Evolutionary conservation across 2,113 vertebrate species (phyloP), one percentile per base, ranked within the genome.

Genomic region (Setophaga petechia): DNA sequence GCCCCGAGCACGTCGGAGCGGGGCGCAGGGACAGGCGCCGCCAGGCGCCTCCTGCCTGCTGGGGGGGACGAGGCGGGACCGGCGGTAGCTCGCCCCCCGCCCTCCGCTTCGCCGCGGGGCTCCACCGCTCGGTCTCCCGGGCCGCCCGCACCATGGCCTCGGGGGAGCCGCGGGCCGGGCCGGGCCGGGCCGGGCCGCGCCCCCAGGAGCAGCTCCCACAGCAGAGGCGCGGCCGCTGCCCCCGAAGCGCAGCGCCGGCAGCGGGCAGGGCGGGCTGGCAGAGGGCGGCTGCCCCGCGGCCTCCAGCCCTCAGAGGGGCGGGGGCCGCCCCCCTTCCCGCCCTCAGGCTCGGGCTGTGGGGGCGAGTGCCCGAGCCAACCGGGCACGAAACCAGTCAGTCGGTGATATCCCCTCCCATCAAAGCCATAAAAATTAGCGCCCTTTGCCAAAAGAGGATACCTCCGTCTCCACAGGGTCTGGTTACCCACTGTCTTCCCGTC

Each of bases 371-470:
- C 27, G 1, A 31, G 23, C 17, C 10, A 19, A 6, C 24, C 3
- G 0, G 15, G 23, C 15, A 10, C 5, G 3, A 7, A 8, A 44
- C 3, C 2, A 2, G 2, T 1, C 18, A 7, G 47, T 5, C 41
- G 18, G 7, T 1, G 21, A 6, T 20, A 9, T 5, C 55, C 9
- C 30, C 35, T 23, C 21, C n/a, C 7, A 16, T 7, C 14, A 2
- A 24, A 63, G 49, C 67, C 10, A 19, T 27, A 47, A 39, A 73
- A 79, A 68, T 15, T 6, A 10, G 57, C 17, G 3, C 25, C 2
- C 33, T 49, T 23, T 73, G 77, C 93, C 94, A 37, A 91, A 63
- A 97, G 94, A 93, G 95, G 96, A 87, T 92, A 86, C 59, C 57
- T 58, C 3, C 37, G 39, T 51, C 55, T 25, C 72, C 51, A 1